Evolutionary conservation across 2,797 vertebrate species (phyloP).

Genomic region (Lagorchestes hirsutus): DNA sequence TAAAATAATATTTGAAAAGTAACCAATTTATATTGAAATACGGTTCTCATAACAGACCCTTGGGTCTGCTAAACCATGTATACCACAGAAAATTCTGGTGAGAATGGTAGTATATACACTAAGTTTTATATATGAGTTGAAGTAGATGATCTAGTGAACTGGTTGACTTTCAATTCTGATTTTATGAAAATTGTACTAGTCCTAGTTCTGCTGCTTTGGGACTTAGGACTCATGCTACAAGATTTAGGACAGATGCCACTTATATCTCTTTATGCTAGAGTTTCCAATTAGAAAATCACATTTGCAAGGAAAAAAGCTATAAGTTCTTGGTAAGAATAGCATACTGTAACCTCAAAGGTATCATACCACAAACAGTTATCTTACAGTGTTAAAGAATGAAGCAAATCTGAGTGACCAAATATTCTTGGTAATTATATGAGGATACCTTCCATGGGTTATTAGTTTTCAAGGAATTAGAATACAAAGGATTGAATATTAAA

Average conservation of each 20-base stretch:
- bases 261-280: neutral
- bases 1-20: neutral
- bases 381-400: conserved; percentile 4
- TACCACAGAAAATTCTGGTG: neutral
- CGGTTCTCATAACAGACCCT: neutral
- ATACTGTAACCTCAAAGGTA: conserved; percentile 22
- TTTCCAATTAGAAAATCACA: too few relatives aligned
- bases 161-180: neutral
- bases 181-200: neutral
- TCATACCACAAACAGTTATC: conserved; percentile 27
- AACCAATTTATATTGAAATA: neutral
- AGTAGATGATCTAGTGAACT: neutral
- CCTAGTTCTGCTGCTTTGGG: neutral
- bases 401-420: neutral
- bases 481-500: neutral
- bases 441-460: conserved; percentile 33
- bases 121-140: neutral
- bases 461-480: conserved; percentile 52
- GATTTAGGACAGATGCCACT: neutral
- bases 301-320: neutral
- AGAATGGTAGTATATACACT: neutral
- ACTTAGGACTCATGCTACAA: neutral
- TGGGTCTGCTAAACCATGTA: neutral
- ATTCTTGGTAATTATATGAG: conserved; percentile 23
- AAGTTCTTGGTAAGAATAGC: neutral